Base-by-base conservation (phyloP, 2,797 vertebrate species). In the Psittacula derbiana region DNA sequence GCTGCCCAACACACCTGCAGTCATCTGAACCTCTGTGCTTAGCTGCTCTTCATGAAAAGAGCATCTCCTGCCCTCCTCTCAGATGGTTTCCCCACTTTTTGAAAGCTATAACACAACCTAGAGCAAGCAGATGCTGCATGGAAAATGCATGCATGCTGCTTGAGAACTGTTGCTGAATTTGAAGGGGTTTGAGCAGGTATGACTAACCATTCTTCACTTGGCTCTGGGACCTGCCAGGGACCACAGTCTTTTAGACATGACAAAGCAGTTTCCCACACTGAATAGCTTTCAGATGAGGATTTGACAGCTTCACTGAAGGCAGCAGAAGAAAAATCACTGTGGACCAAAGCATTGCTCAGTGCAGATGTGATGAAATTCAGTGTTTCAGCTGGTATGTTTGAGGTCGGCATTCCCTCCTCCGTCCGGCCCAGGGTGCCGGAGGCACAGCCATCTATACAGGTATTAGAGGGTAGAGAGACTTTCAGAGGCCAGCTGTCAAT, bases 241-340 rank as follows among this genome's bases (percentile, higher is more conserved):
- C 90, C 72, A 44, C 1, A 7, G 41, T 44, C 46, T 90, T 78
- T 80, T 50, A 69, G 92, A 76, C 0, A 3, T 91, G 92, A 86
- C 84, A 69, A 79, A 94, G 86, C 86, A 74, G 43, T 92, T 94
- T 93, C 78, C 47, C 25, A 31, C 1, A 1, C 83, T 40, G 58
- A 69, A 19, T 9, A 53, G 76, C 53, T 88, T 93, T 92, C 57
- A 33, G 66, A 62, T 40, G 78, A 86, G 73, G 73, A 49, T 69
- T 81, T 94, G 91, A 92, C 93, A 81, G 83, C 74, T 89, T 17
- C 61, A 88, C 70, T 92, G 82, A 84, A 71, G 60, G 62, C 43
- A 0, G 0, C 3, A 24, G 50, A 38, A 75, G 53, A 73, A 64
- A 73, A 53, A 80, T 86, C 78, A 71, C 58, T 5, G 4, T 53